phyloP scores from a whole-genome alignment of 2,113 vertebrate genomes.

The Myotis davidii region DNA sequence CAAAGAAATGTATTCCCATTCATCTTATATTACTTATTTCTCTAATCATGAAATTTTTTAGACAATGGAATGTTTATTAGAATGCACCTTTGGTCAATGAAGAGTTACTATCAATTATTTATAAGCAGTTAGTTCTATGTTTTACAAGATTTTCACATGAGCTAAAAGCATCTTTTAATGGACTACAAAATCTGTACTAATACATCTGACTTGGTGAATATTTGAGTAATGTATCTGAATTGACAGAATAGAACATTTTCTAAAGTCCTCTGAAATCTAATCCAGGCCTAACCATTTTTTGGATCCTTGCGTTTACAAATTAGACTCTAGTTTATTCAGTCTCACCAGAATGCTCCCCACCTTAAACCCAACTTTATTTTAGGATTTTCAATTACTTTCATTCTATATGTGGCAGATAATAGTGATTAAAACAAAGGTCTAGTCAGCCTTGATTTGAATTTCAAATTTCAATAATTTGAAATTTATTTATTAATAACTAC shows the following conservation, averaged over 20 bases:
- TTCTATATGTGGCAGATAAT: neutral
- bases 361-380: slow-evolving; percentile 20
- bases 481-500: neutral
- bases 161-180: slow-evolving; percentile 1
- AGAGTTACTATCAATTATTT: neutral
- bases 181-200: neutral
- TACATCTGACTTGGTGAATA: neutral
- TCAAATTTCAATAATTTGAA: too few relatives aligned
- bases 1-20: neutral
- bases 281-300: neutral
- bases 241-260: neutral
- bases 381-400: neutral
- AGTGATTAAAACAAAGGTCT: slow-evolving; percentile 11
- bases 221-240: neutral
- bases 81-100: neutral
- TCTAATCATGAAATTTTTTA: slow-evolving; percentile 30
- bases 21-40: slow-evolving; percentile 16
- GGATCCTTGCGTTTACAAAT: neutral
- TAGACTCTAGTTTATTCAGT: neutral
- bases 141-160: slow-evolving; percentile 36
- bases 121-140: neutral
- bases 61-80: neutral
- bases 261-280: neutral
- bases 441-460: neutral
- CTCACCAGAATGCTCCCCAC: neutral